A percentile compares a stretch with the other conserved stretches of the same genome.
Evolutionary conservation across 2,888 invertebrate species (phyloP).

Genomic region (Azorinus chamasolen): DNA sequence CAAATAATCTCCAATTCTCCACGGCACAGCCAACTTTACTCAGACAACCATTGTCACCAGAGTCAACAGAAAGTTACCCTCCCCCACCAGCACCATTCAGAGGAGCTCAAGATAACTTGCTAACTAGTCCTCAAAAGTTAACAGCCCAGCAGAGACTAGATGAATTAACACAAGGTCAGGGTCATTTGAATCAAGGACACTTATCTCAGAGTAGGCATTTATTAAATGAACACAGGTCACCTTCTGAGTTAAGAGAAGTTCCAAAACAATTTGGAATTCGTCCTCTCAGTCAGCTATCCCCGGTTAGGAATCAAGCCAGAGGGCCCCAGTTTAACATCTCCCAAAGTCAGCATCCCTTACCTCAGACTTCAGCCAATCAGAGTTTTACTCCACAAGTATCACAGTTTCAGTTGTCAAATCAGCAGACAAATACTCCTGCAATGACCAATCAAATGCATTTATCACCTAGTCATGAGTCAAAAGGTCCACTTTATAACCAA

Average conservation of each 20-base stretch:
- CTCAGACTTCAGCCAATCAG: slow-evolving; percentile 15
- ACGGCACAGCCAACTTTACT: slow-evolving; percentile 16
- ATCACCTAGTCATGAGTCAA: neutral
- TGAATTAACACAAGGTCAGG: too few species aligned
- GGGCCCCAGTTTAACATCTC: neutral
- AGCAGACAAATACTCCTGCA: neutral
- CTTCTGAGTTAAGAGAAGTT: too few species aligned
- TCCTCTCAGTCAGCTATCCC: neutral
- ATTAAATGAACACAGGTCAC: too few species aligned
- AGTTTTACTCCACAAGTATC: neutral
- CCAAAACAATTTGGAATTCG: too few species aligned
- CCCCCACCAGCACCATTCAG: neutral
- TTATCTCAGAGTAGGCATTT: too few species aligned
- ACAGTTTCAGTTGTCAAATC: too few species aligned
- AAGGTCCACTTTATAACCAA: neutral
- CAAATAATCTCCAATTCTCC: slow-evolving; percentile 3
- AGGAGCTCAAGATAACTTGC: too few species aligned
- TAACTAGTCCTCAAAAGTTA: slow-evolving; percentile 2
- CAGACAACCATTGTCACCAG: slow-evolving; percentile 26
- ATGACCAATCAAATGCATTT: neutral
- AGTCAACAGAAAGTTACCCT: neutral
- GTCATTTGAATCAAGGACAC: too few species aligned
- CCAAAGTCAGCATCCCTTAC: slow-evolving; percentile 6
- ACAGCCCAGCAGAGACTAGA: too few species aligned
- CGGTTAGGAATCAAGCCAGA: neutral